Conservation (phyloP, 1,140 invertebrate species). For the Heliconius eleuchia region DNA sequence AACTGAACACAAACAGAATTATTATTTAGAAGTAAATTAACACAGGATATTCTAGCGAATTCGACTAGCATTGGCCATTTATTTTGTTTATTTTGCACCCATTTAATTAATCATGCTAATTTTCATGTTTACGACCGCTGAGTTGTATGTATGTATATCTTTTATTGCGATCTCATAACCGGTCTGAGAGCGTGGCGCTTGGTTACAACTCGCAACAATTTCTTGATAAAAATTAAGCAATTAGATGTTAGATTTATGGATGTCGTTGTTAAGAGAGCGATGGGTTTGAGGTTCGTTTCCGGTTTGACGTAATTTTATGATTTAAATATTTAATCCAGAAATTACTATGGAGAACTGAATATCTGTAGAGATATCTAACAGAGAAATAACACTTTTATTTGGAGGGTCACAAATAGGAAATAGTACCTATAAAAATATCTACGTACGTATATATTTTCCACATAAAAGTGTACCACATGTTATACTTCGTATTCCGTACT, state of each 20-base stretch:
- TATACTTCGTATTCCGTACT: neutral
- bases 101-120: conserved; percentile 19
- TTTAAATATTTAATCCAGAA: too few species aligned
- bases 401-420: neutral
- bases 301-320: neutral
- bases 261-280: too few species aligned
- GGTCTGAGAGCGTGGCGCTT: conserved; percentile 1
- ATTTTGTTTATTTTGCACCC: conserved; percentile 4
- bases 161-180: conserved; percentile 4
- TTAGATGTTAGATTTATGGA: neutral
- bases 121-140: conserved; percentile 11
- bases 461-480: neutral
- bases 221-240: neutral
- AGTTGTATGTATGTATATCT: conserved; percentile 7
- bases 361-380: neutral
- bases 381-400: neutral
- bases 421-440: neutral
- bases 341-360: neutral
- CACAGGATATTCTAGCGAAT: neutral
- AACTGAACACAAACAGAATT: neutral
- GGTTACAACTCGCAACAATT: neutral
- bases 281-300: too few species aligned
- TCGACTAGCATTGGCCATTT: neutral
- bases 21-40: neutral
- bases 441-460: neutral